Conservation (phyloP, 2,888 invertebrate genomes). For the Neria commutata region DNA sequence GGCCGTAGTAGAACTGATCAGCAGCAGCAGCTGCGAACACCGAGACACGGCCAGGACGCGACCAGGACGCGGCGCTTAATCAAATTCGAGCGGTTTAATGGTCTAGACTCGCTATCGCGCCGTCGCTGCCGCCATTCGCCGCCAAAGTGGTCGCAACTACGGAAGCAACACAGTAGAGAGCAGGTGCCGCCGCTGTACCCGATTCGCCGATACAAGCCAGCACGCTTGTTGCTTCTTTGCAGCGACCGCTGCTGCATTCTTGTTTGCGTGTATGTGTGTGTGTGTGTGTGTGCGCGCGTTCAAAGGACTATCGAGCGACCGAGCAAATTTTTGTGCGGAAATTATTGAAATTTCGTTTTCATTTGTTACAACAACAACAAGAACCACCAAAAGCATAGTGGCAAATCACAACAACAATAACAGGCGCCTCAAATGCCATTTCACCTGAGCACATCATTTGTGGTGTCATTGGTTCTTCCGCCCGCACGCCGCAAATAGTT, state of each 20-base stretch:
- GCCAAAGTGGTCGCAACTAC: slow-evolving; percentile 23
- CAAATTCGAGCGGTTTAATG: slow-evolving; percentile 38
- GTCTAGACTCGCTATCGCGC: slow-evolving; percentile 29
- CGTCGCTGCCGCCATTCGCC: slow-evolving; percentile 27
- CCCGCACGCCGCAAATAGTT: not conserved
- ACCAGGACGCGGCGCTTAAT: too few species aligned
- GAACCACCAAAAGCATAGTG: not conserved
- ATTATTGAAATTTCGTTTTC: slow-evolving; percentile 54
- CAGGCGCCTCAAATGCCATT: too few species aligned
- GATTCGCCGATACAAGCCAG: too few species aligned
- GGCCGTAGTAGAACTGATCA: too few species aligned
- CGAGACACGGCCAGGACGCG: too few species aligned
- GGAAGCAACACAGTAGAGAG: not conserved
- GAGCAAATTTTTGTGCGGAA: slow-evolving; percentile 52
- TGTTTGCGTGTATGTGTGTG: slow-evolving; percentile 15
- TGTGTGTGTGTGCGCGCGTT: slow-evolving; percentile 31
- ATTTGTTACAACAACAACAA: slow-evolving; percentile 27
- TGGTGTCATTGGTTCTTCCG: slow-evolving; percentile 10
- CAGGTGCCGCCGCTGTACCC: not conserved
- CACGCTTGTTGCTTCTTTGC: slow-evolving; percentile 35
- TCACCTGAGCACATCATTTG: too few species aligned
- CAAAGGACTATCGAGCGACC: too few species aligned
- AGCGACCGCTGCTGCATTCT: slow-evolving; percentile 7
- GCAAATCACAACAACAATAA: slow-evolving; percentile 1
- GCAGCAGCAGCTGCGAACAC: not conserved